A percentile compares a stretch with the other conserved stretches of the same genome.
Conservation (phyloP, 2,888 invertebrate genomes). For the Chromoteleia sp. region DNA sequence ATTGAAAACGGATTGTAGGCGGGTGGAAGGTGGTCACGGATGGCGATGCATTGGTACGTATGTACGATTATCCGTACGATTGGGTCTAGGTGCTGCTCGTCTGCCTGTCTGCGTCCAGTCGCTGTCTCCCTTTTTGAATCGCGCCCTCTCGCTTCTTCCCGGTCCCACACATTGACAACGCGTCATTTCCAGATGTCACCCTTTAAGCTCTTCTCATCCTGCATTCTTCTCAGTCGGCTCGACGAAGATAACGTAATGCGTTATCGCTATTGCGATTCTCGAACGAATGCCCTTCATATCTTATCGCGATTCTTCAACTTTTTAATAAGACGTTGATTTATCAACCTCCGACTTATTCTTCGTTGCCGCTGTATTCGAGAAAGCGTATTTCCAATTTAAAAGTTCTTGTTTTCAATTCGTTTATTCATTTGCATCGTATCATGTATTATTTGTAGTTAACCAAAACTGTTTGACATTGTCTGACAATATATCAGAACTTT, state of each 20-base stretch:
- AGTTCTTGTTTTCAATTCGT: no score
- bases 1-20: conserved; percentile 62
- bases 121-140: conserved; percentile 45
- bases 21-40: conserved; percentile 70
- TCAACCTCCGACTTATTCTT: conserved; percentile 7
- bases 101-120: conserved; percentile 38
- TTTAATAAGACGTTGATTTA: conserved; percentile 60
- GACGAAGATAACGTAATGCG: conserved; percentile 63
- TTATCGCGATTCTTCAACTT: conserved; percentile 57
- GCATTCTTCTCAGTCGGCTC: conserved; percentile 72
- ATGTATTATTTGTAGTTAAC: no score
- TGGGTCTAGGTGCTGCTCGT: conserved; percentile 63
- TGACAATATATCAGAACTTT: no score
- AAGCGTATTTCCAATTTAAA: background rate
- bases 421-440: no score
- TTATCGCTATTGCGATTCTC: conserved; percentile 70
- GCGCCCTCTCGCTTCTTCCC: conserved; percentile 38
- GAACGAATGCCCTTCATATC: conserved; percentile 57
- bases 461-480: no score
- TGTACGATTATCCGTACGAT: conserved; percentile 66
- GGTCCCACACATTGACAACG: conserved; percentile 76
- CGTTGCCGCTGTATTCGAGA: background rate
- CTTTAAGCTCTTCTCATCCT: conserved; percentile 72
- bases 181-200: conserved; percentile 80
- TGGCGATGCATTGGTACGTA: conserved; percentile 70